Evolutionary conservation across 2,113 vertebrate species (phyloP).

Genomic region (Cromileptes altivelis): DNA sequence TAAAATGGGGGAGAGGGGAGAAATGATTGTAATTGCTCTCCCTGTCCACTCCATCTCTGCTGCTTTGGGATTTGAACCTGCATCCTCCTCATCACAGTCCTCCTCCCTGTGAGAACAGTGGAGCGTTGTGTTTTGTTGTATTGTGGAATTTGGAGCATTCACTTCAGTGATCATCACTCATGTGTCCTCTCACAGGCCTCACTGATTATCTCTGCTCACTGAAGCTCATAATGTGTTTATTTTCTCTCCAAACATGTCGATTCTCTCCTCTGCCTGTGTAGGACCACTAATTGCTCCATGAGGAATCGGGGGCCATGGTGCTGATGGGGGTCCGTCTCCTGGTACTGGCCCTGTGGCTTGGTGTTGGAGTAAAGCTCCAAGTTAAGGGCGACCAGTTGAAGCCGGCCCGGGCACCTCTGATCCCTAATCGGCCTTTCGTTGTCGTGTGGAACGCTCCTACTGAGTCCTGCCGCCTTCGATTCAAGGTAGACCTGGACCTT

Average conservation of each 20-base stretch:
- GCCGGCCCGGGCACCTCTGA: slow-evolving; percentile 82
- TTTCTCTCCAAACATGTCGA: slow-evolving; percentile 48
- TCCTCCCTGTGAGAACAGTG: slow-evolving; percentile 60
- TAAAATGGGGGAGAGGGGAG: neutral
- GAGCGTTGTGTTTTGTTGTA: slow-evolving; percentile 65
- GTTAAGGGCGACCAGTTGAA: slow-evolving; percentile 68
- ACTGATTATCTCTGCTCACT: slow-evolving; percentile 73
- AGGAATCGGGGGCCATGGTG: slow-evolving; percentile 72
- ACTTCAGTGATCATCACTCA: slow-evolving; percentile 59
- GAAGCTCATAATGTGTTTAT: slow-evolving; percentile 62
- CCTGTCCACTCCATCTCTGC: neutral
- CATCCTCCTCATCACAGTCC: slow-evolving; percentile 5
- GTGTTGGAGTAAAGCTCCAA: slow-evolving; percentile 24
- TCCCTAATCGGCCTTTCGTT: slow-evolving; percentile 88
- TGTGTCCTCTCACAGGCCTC: slow-evolving; percentile 40
- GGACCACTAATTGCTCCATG: slow-evolving; percentile 72
- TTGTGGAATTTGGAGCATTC: slow-evolving; percentile 76
- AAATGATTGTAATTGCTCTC: neutral
- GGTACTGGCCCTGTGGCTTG: slow-evolving; percentile 57
- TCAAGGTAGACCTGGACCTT: slow-evolving; percentile 91
- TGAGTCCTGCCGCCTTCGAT: slow-evolving; percentile 89
- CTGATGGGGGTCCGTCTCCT: slow-evolving; percentile 58
- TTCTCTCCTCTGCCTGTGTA: slow-evolving; percentile 37
- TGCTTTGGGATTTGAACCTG: slow-evolving; percentile 24
- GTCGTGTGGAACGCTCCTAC: slow-evolving; percentile 92